Evolutionary conservation across 2,797 vertebrate species (phyloP), one percentile per base, ranked within the genome.

Genomic region (Clarias laeviceps): DNA sequence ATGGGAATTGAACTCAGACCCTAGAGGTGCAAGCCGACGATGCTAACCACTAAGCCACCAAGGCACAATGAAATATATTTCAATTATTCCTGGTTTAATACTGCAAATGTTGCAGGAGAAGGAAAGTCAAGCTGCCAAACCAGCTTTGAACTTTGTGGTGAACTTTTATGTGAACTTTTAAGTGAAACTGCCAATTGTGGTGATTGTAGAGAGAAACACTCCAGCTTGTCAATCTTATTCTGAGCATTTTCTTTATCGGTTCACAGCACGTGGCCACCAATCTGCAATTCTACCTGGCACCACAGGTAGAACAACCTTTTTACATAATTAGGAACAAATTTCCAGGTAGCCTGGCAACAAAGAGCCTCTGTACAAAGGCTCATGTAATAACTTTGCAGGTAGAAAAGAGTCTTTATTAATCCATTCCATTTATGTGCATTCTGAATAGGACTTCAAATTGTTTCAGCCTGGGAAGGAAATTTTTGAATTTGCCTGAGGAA

Each of bases 321-420:
- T 78, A 91, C 69, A 88, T 93, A 94, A 94, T 95, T 94, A 94
- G 91, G 92, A 94, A 93, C 91, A 91, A 92, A 92, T 94, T 95
- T 94, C 90, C 91, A 93, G 92, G 93, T 92, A 93, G 74, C 93
- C 87, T 76, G 54, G 87, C 90, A 90, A 92, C 94, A 94, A 95
- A 94, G 94, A 92, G 92, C 88, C 22, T 27, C 66, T 56, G 89
- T 89, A 91, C 91, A 94, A 90, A 93, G 90, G 89, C 87, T 86
- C 92, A 88, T 90, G 88, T 91, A 94, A 94, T 92, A 93, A 92
- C 91, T 92, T 89, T 87, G 91, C 87, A 76, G 87, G 86, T 90
- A 89, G 88, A 91, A 88, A 92, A 92, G 90, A 86, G 90, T 89
- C 90, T 91, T 94, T 94, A 94, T 94, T 94, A 94, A 94, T 94